These are phyloP conservation scores for Myiotriccus ornatus DNA, from an alignment of 2,797 vertebrate genomes.

Conservation along the genomic window DNA sequence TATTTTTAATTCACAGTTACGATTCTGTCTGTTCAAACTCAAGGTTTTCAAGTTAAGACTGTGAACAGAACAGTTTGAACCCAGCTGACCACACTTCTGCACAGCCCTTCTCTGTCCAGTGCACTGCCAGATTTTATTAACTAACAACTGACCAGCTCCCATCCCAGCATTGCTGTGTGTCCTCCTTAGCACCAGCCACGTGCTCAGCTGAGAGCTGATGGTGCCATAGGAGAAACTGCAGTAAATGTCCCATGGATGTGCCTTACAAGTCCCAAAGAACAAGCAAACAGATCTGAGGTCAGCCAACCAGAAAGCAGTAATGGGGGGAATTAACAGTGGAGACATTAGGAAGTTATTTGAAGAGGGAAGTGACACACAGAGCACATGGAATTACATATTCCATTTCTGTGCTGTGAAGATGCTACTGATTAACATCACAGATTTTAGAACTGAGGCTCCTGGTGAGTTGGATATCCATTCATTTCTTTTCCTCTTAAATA, in stretches of 20 bases:
- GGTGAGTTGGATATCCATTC: not conserved
- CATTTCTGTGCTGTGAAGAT: not conserved
- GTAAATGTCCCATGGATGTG: not conserved
- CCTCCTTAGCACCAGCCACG: not conserved
- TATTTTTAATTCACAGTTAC: not conserved
- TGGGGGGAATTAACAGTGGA: not conserved
- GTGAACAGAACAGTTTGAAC: not conserved
- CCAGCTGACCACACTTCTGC: not conserved
- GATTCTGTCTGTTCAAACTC: not conserved
- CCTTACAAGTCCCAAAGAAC: not conserved
- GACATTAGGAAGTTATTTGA: not conserved
- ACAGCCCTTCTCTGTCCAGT: not conserved
- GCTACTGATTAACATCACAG: not conserved
- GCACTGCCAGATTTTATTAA: not conserved
- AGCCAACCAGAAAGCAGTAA: not conserved
- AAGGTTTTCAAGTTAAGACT: not conserved
- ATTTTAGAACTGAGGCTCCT: not conserved
- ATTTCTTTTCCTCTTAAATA: not conserved
- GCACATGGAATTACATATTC: not conserved
- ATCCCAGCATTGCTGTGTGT: not conserved
- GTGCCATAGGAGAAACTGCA: not conserved
- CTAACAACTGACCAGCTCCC: not conserved
- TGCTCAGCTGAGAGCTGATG: not conserved
- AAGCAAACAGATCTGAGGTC: not conserved
- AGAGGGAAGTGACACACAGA: not conserved